phyloP scores from a whole-genome alignment of 2,888 invertebrate species.

The Iphiclides podalirius region DNA sequence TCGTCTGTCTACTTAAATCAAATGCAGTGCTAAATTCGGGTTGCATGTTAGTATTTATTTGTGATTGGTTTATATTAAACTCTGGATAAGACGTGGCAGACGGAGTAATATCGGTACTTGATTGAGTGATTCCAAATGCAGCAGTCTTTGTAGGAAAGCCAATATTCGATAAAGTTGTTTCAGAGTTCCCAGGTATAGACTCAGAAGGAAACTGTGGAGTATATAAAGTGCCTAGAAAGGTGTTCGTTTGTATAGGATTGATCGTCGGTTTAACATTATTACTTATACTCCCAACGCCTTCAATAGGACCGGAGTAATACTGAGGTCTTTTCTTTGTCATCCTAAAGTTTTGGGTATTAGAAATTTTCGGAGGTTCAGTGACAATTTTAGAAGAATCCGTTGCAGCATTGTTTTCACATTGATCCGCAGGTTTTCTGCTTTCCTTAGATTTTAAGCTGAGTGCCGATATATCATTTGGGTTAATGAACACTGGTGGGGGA shows the following conservation, averaged over 20 bases:
- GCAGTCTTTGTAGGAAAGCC: neutral
- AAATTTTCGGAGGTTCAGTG: conserved; percentile 58
- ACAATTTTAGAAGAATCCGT: conserved; percentile 43
- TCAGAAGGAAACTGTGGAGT: conserved; percentile 41
- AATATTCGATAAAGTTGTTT: conserved; percentile 16
- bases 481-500: conserved; percentile 37
- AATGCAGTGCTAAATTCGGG: conserved; percentile 52
- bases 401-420: conserved; percentile 1
- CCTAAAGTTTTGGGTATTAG: conserved; percentile 53
- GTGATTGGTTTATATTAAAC: conserved; percentile 31
- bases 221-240: conserved; percentile 55
- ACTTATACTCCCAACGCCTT: conserved; percentile 62
- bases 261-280: conserved; percentile 61
- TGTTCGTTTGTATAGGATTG: conserved; percentile 39
- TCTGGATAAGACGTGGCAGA: conserved; percentile 24
- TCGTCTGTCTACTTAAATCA: conserved; percentile 57
- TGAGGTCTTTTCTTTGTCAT: conserved; percentile 68
- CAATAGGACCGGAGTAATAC: conserved; percentile 73
- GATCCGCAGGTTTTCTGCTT: conserved; percentile 15
- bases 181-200: conserved; percentile 24
- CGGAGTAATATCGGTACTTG: conserved; percentile 20
- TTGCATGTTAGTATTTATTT: conserved; percentile 30
- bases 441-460: conserved; percentile 18
- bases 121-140: conserved; percentile 38
- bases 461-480: conserved; percentile 10